These are phyloP conservation scores for Rachycentron canadum DNA, from an alignment of 2,797 vertebrate species.

Conservation along the genomic window DNA sequence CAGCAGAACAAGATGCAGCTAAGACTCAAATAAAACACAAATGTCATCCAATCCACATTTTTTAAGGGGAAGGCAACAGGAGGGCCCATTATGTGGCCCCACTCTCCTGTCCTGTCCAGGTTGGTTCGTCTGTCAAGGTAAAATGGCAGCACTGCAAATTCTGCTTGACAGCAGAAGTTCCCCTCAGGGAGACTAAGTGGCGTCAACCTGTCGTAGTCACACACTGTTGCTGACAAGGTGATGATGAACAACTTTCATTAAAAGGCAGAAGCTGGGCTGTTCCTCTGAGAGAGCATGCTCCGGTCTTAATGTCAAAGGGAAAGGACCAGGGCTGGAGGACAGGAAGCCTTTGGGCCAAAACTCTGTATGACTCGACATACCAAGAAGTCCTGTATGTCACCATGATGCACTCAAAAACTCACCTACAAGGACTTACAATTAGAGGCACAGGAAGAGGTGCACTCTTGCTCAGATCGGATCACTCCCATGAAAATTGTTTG, in stretches of 20 bases:
- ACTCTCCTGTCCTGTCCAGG: slow-evolving; percentile 59
- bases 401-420: slow-evolving; percentile 47
- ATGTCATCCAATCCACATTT: slow-evolving; percentile 49
- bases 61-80: slow-evolving; percentile 57
- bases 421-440: slow-evolving; percentile 13
- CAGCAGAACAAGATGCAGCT: slow-evolving; percentile 46
- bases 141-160: slow-evolving; percentile 79
- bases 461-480: slow-evolving; percentile 14
- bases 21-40: slow-evolving; percentile 59
- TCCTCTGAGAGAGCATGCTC: slow-evolving; percentile 49
- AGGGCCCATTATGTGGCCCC: slow-evolving; percentile 65
- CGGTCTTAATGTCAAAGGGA: slow-evolving; percentile 65
- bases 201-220: slow-evolving; percentile 77
- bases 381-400: slow-evolving; percentile 44
- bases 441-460: slow-evolving; percentile 12
- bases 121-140: slow-evolving; percentile 66
- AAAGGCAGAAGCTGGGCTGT: slow-evolving; percentile 67
- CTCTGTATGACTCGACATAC: slow-evolving; percentile 45
- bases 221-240: slow-evolving; percentile 80
- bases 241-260: slow-evolving; percentile 86
- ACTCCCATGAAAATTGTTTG: slow-evolving; percentile 17
- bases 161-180: slow-evolving; percentile 67
- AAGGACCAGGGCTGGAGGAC: slow-evolving; percentile 24
- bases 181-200: slow-evolving; percentile 78
- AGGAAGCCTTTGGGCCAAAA: slow-evolving; percentile 36